A percentile compares a stretch with the other conserved stretches of the same genome.
These are phyloP conservation scores for Paraplagusia blochii DNA, from an alignment of 2,113 vertebrate genomes.

Conservation along the genomic window DNA sequence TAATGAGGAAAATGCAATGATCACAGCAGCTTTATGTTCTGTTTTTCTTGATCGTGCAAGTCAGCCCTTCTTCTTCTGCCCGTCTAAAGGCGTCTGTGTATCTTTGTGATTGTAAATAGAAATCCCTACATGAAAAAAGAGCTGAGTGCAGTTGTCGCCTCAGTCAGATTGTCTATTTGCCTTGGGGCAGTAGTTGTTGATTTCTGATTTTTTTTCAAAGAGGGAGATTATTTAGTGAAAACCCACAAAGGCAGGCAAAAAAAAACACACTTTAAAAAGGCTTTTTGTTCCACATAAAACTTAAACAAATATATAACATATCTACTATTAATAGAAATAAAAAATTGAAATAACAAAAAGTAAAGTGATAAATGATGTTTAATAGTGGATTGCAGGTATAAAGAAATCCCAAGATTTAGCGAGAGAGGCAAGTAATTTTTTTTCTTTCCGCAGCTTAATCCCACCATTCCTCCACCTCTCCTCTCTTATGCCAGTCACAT, in stretches of 20 bases:
- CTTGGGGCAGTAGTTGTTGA: conserved; percentile 61
- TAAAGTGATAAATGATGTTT: conserved; percentile 34
- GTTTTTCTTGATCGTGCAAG: conserved; percentile 8
- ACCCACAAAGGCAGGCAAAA: conserved; percentile 1
- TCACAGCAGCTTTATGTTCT: background rate
- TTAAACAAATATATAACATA: background rate
- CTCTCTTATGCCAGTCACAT: conserved; percentile 82
- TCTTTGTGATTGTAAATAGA: conserved; percentile 33
- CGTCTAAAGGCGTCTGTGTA: conserved; percentile 26
- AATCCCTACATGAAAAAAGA: conserved; percentile 53
- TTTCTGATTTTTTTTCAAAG: conserved; percentile 53
- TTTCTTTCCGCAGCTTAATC: conserved; percentile 67
- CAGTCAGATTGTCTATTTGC: conserved; percentile 58
- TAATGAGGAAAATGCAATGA: conserved; percentile 10
- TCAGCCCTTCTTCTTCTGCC: conserved; percentile 3
- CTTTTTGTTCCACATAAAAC: too few species aligned
- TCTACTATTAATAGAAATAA: conserved; percentile 5
- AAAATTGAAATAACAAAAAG: too few species aligned
- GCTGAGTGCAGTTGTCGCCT: conserved; percentile 45
- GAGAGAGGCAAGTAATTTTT: conserved; percentile 62
- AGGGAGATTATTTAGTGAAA: conserved; percentile 48
- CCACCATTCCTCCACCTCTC: conserved; percentile 75
- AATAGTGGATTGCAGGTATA: conserved; percentile 60
- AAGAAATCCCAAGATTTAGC: conserved; percentile 67
- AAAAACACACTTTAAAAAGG: background rate